phyloP scores from a whole-genome alignment of 2,888 invertebrate species.

The Andricus quercusramuli region DNA sequence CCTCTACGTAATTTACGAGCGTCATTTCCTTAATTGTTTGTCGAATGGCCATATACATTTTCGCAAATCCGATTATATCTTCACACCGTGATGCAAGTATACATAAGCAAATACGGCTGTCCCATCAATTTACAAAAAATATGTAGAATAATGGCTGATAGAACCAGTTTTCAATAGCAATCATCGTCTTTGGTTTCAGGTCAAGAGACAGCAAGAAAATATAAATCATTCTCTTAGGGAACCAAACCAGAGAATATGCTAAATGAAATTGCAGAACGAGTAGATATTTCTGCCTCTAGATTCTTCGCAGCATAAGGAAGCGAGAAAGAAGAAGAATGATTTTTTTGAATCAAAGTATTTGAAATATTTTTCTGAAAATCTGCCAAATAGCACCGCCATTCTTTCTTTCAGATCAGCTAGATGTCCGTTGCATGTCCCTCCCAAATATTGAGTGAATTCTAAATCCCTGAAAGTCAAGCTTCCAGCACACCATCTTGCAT shows the following conservation, averaged over 20 bases:
- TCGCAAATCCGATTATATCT: constrained; percentile 43
- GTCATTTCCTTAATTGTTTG: constrained; percentile 74
- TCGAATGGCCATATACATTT: constrained; percentile 65
- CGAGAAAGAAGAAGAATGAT: too few relatives aligned
- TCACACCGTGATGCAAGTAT: background rate
- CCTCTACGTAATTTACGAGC: constrained; percentile 68
- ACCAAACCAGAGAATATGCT: background rate
- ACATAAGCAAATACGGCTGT: background rate
- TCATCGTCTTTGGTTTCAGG: too few relatives aligned
- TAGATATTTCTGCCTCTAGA: background rate
- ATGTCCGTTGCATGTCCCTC: too few relatives aligned
- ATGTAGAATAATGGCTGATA: background rate
- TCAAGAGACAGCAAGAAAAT: background rate
- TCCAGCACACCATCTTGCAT: background rate
- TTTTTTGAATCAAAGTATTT: too few relatives aligned
- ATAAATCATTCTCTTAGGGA: background rate
- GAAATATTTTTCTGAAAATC: background rate
- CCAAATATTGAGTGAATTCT: too few relatives aligned
- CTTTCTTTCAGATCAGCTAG: too few relatives aligned
- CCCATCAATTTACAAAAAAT: background rate
- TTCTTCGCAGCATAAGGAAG: too few relatives aligned
- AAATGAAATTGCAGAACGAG: background rate
- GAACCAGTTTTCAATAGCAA: background rate
- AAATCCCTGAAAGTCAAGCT: too few relatives aligned
- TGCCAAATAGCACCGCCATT: background rate